phyloP scores from a whole-genome alignment of 1,140 invertebrate genomes.

The Listronotus bonariensis region DNA sequence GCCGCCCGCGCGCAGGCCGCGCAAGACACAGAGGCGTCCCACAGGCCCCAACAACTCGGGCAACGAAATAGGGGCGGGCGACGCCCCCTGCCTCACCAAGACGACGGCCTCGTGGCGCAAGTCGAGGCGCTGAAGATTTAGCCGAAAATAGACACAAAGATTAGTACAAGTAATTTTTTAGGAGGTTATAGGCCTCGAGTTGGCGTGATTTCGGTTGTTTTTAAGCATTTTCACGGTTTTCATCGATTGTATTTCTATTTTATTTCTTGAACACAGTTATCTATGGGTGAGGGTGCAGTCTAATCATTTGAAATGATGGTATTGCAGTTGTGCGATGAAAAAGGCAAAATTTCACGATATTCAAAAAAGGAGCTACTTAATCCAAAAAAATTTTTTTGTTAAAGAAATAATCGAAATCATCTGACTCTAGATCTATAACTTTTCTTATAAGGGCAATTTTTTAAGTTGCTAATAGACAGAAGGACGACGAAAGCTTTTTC shows the following conservation, averaged over 20 bases:
- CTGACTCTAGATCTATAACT: constrained; percentile 4
- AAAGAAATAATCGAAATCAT: neutral
- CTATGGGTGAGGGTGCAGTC: no score
- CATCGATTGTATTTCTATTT: no score
- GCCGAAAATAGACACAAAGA: constrained; percentile 9
- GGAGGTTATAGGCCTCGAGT: no score
- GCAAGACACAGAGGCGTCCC: constrained; percentile 26
- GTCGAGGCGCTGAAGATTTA: constrained; percentile 48
- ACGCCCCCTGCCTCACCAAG: constrained; percentile 44
- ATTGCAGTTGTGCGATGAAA: no score
- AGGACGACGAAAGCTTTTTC: neutral
- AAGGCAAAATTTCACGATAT: no score
- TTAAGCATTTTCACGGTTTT: no score
- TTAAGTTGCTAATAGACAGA: neutral
- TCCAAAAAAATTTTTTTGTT: no score
- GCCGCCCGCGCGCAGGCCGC: constrained; percentile 13
- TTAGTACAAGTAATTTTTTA: constrained; percentile 5
- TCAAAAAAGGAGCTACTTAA: no score
- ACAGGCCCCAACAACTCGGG: constrained; percentile 13
- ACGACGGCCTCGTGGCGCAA: constrained; percentile 42
- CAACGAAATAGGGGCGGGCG: constrained; percentile 52
- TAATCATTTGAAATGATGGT: no score
- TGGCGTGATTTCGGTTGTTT: no score
- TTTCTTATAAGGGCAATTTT: constrained; percentile 2
- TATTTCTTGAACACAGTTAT: no score